Base-by-base conservation (phyloP, 1,140 invertebrate species). In the Hyposmocoma kahamanoa region DNA sequence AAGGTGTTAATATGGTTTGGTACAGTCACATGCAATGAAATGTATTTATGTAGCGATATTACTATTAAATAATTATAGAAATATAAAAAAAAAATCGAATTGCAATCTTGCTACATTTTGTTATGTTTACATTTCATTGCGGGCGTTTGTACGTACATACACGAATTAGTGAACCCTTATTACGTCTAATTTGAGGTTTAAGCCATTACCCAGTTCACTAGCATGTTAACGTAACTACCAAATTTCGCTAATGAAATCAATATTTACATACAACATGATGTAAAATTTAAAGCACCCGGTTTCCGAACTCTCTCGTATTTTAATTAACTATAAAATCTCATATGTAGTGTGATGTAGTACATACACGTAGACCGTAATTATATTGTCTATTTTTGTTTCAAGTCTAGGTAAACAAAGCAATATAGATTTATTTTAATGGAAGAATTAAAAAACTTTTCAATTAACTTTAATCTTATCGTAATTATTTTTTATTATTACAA, bases 241-340 rank as follows among this genome's bases (percentile, higher is more conserved):
- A 78, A 71, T 64, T 71, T 62, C 53, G 72, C 76, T 80, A 83
- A 83, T 67, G 67, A 78, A 83, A 83, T 72, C 59, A 77, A 73
- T 78, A n/a, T n/a, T n/a, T n/a, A 70, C 67, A 67, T 79, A 79
- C 62, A 82, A 84, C 70, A 80, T 78, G 77, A 79, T 84, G 76
- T 84, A 82, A 82, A 80, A 67, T 84, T 79, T 84, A 83, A 82
- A 84, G 81, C 81, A 84, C 81, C 81, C 72, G 77, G 81, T 82
- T 84, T 78, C 70, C 76, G 67, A 78, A 82, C 73, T 84, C 78
- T 81, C 77, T 82, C 77, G 65, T 76, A 68, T 73, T 82, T 76
- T 80, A 81, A 59, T 62, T 82, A 72, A 72, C 60, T 80, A 78
- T 82, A 81, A 76, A 74, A 68, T 74, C 66, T 74, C 62, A 71